These are phyloP conservation scores for Agrochola litura DNA, from an alignment of 2,888 invertebrate species.

Conservation along the genomic window DNA sequence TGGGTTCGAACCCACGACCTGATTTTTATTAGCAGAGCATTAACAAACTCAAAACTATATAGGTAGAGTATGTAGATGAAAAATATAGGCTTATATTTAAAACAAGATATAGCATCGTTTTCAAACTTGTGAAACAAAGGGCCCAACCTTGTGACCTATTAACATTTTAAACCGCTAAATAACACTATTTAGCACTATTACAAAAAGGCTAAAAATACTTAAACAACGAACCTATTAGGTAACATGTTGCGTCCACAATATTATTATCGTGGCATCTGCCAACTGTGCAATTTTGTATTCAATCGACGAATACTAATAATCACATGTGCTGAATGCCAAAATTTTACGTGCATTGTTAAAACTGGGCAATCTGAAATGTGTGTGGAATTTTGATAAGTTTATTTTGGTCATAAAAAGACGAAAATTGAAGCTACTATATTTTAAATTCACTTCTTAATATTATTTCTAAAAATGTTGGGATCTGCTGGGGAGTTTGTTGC, in stretches of 20 bases:
- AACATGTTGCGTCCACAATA: conserved; percentile 68
- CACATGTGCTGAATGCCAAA: conserved; percentile 65
- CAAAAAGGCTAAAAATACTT: neutral
- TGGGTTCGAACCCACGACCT: too few species aligned
- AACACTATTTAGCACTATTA: conserved; percentile 27
- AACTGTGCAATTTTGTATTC: conserved; percentile 57
- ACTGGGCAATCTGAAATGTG: conserved; percentile 7
- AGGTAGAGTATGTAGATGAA: too few species aligned
- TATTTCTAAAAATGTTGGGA: neutral
- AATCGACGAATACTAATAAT: conserved; percentile 68
- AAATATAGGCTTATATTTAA: too few species aligned
- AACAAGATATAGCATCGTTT: neutral
- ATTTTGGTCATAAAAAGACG: neutral
- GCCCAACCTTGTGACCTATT: conserved; percentile 31
- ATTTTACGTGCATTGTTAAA: conserved; percentile 22
- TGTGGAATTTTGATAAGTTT: conserved; percentile 29
- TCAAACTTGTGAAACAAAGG: conserved; percentile 22
- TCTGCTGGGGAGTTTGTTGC: too few species aligned
- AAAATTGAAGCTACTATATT: neutral
- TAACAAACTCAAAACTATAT: too few species aligned
- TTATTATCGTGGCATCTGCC: conserved; percentile 68
- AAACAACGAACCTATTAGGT: conserved; percentile 66
- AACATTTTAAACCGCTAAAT: conserved; percentile 29
- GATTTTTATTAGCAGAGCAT: too few species aligned
- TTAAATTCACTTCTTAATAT: neutral